phyloP scores from a whole-genome alignment of 2,113 vertebrate genomes.

The Eubucco bourcierii region DNA sequence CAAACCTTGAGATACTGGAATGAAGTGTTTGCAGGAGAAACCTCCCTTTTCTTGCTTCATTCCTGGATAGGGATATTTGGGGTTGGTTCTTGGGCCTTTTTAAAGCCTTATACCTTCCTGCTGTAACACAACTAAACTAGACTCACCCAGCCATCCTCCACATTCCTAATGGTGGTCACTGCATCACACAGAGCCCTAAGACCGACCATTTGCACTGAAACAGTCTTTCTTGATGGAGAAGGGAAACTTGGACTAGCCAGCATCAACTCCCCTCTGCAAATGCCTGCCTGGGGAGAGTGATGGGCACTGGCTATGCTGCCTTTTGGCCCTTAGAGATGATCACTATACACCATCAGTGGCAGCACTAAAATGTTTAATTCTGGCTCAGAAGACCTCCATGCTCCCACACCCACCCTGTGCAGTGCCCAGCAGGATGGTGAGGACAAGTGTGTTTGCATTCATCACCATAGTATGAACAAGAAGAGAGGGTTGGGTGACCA shows the following conservation, averaged over 20 bases:
- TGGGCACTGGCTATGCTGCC: background rate
- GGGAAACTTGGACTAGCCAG: background rate
- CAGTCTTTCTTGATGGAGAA: background rate
- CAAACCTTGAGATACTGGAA: background rate
- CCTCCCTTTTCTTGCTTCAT: background rate
- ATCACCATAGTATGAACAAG: background rate
- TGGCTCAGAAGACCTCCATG: accelerated
- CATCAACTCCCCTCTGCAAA: background rate
- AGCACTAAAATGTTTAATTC: background rate
- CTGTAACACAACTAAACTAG: background rate
- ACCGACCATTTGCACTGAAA: background rate
- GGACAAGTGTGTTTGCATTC: background rate
- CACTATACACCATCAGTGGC: background rate
- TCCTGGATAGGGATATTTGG: background rate
- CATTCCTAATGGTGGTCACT: background rate
- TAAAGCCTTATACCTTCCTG: background rate
- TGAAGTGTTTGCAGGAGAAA: background rate
- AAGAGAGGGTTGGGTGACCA: background rate
- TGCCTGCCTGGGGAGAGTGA: background rate
- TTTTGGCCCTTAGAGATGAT: background rate
- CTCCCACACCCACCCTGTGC: accelerated
- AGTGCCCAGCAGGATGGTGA: background rate
- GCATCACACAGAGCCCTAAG: background rate
- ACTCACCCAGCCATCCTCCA: background rate
- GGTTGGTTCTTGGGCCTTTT: background rate